Evolutionary conservation across 92 coral and sea anemone species (phyloP), one percentile per base, ranked within the genome.

Genomic region (Zoanthus gigantus): DNA sequence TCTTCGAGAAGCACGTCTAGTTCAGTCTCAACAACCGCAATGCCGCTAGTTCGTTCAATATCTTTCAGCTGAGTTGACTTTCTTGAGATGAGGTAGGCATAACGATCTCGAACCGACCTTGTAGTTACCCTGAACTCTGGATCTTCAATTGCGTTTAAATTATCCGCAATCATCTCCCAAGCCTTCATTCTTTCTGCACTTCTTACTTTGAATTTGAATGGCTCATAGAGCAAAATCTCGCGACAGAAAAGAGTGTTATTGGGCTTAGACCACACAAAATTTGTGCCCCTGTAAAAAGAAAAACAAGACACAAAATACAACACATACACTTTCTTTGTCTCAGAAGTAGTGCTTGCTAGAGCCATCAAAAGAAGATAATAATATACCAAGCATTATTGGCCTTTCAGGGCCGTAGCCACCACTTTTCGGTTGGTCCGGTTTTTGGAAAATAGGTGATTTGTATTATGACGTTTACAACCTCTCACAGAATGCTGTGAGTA

Each of bases 1-100:
- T 85, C 92, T 85, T 90, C 92, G 16, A 88, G 65, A 42, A 82
- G 83, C 45, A 74, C 61, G 63, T 82, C 91, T 83, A 88, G 75
- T 61, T 88, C 88, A 15, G 84, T 57, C 74, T 82, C 65, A 56
- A 34, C 80, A 71, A 88, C 91, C 34, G 50, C 88, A 83, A 89
- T 89, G 14, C 92, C 88, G 76, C 65, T 30, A 16, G 88, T 85
- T 31, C 56, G 34, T 63, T 83, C 54, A 14, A 77, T 85, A 6
- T 88, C 42, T 30, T 42, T 31, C 60, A 89, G 77, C 63, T 89
- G 83, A 12, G 71, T 58, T 46, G 86, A 47, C 60, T 84, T 60
- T 77, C 54, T 84, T 10, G 80, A 28, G 34, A 54, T 74, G 34
- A 89, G 58, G 37, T 57, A 73, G 42, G 89, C 66, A 66, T 83